Base-by-base conservation (phyloP, 2,888 invertebrate genomes). In the Rhagonycha lutea region DNA sequence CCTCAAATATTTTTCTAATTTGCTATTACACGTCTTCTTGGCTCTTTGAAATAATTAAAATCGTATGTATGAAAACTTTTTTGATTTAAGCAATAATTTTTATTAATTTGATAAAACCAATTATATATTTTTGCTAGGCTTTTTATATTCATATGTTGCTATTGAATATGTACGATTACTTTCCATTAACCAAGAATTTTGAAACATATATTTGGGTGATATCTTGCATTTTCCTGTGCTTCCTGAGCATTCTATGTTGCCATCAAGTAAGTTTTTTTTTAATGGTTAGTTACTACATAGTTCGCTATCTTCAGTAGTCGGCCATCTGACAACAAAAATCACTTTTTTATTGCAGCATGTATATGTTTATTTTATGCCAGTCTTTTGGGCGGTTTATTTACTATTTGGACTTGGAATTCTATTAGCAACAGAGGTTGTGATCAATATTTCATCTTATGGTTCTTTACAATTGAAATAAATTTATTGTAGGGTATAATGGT, bases 151-250 rank as follows among this genome's bases (percentile, higher is more conserved):
- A 82, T 62, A 75, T 81, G 76, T 70, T 81, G 23, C 72, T 82
- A 29, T 29, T 82, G 61, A 83, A 82, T 70, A 65, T 82, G 24
- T 80, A 78, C 65, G 83, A 83, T 69, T 82, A 81, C 26, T 79
- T 82, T 69, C 83, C 82, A 8, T 70, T 76, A 62, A 61, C 79
- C 12, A 78, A 79, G 24, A 73, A 75, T 28, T 83, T 80, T 75
- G 76, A 79, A 62, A 75, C 71, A 60, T 83, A 81, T 29, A 65
- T 74, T n/a, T 72, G 72, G 69, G 68, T 72, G 10, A 14, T 60
- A 7, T 65, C 69, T 0, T 74, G 69, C 14, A 24, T 72, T 14
- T 1, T 76, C 9, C 12, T 70, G 23, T 67, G 67, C 28, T 18
- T 47, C 10, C 2, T 72, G 2, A 75, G 71, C 26, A 68, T 72